phyloP scores from a whole-genome alignment of 2,888 invertebrate genomes.

The Agrotis clavis region DNA sequence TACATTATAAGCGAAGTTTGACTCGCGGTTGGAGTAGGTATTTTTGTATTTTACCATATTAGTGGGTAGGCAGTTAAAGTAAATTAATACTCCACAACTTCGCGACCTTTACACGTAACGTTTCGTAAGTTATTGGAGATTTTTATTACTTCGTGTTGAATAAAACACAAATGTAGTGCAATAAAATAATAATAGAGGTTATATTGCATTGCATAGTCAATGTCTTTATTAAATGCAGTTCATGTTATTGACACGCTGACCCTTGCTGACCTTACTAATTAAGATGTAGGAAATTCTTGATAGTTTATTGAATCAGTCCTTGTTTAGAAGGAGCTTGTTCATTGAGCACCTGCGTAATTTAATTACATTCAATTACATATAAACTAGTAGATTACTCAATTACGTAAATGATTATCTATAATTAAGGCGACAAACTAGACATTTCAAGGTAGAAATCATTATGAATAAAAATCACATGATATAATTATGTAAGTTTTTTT shows the following conservation, averaged over 20 bases:
- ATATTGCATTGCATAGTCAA: constrained; percentile 24
- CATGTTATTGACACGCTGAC: constrained; percentile 36
- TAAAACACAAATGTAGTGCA: constrained; percentile 33
- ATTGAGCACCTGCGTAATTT: constrained; percentile 38
- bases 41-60: constrained; percentile 20
- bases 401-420: constrained; percentile 22
- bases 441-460: constrained; percentile 40
- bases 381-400: constrained; percentile 22
- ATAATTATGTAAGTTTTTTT: constrained; percentile 16
- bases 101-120: constrained; percentile 42
- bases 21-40: constrained; percentile 24
- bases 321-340: constrained; percentile 30
- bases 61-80: constrained; percentile 17
- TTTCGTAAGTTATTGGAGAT: constrained; percentile 27
- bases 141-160: constrained; percentile 39
- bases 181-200: constrained; percentile 46
- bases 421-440: constrained; percentile 23
- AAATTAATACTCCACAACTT: constrained; percentile 21
- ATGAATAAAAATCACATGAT: constrained; percentile 43
- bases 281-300: constrained; percentile 32
- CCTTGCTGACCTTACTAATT: constrained; percentile 36
- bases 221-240: constrained; percentile 22
- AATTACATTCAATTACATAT: constrained; percentile 35
- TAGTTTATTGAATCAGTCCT: constrained; percentile 25
- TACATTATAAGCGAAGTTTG: constrained; percentile 4